Base-by-base conservation (phyloP, 2,113 vertebrate genomes). In the Macroglossus sobrinus region DNA sequence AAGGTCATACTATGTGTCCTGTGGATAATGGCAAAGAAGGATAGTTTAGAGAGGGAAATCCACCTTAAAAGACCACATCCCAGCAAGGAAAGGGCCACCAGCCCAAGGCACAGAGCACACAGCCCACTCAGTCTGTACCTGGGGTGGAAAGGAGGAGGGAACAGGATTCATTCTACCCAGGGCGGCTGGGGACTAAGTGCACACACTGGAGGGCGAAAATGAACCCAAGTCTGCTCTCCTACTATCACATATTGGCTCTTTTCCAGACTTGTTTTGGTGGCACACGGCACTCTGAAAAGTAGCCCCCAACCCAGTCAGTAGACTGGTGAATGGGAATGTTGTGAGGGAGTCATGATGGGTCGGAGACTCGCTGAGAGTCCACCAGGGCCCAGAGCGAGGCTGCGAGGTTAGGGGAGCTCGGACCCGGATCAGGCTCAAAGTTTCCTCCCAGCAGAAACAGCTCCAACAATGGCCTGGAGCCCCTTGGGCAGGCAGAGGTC, bases 1-100 rank as follows among this genome's bases (percentile, higher is more conserved):
- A 99, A 98, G 98, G 97, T 98, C 99, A 99, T 99, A 98, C 98
- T 99, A 96, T 98, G 98, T 97, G 97, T 98, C 97, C 99, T 99
- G 98, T 22, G 84, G 97, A 33, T 21, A 47, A 84, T 96, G 64
- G 47, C 80, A 96, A 86, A 95, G 38, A 55, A 35, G 75, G 26
- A 61, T 40, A 85, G 43, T 95, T 97, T 75, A 97, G 72, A 75
- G 91, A 80, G 72, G 53, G 38, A 84, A 84, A 63, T 74, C 35
- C 33, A 45, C 64, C 45, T 68, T 63, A 21, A 79, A 94, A 82
- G 76, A 72, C n/a, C 71, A 71, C 30, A 95, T 24, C 28, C 38
- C 86, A 74, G 40, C 35, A 80, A 64, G 82, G 75, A 92, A 95
- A 66, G 16, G 43, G 79, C 10, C 40, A 79, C 38, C 38, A 40